Conservation (phyloP, 2,113 vertebrate genomes). For the Meleagris gallopavo region DNA sequence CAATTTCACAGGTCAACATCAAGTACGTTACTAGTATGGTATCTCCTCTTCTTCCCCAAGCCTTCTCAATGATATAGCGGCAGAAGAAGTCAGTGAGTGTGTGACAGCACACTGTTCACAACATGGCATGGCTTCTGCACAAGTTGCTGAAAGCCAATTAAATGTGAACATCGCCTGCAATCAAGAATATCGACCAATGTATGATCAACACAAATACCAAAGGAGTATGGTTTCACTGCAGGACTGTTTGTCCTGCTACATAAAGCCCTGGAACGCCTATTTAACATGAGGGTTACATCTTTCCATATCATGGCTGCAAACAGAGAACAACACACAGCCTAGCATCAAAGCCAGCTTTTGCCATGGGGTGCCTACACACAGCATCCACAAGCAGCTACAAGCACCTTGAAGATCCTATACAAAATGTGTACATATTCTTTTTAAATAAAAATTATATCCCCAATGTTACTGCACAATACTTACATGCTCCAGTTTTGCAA, state of each 20-base stretch:
- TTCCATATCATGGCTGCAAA: background rate
- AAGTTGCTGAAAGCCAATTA: background rate
- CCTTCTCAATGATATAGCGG: background rate
- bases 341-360: background rate
- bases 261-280: accelerated
- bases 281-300: background rate
- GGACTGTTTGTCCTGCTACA: background rate
- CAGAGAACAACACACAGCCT: background rate
- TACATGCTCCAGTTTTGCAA: background rate
- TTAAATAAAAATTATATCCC: background rate
- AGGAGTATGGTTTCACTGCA: background rate
- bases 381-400: background rate
- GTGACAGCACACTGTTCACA: background rate
- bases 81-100: background rate
- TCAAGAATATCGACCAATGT: accelerated
- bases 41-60: background rate
- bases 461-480: background rate
- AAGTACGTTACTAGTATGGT: background rate
- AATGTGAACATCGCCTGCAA: background rate
- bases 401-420: background rate
- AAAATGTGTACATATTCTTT: background rate
- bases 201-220: background rate
- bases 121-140: background rate
- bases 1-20: background rate
- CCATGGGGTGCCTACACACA: background rate